Percentiles rank a stretch among this genome's conserved stretches.
Conservation (phyloP, 53 echinoderm and acorn worm species). For the Paracentrotus lividus region DNA sequence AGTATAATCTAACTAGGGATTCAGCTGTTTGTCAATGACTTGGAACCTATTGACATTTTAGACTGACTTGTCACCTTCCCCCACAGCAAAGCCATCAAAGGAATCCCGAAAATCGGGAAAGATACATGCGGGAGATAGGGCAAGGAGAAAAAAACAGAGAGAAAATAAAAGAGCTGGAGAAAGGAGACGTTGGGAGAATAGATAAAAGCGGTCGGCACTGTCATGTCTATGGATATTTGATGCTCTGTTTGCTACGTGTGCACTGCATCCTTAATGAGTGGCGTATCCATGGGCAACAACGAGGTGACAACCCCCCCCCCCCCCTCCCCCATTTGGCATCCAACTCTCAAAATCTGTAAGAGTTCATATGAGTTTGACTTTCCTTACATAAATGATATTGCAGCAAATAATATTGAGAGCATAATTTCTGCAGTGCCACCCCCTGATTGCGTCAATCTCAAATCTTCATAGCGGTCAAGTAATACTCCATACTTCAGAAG, state of each 20-base stretch:
- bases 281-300: too few relatives aligned
- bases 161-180: not conserved
- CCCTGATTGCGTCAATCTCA: too few relatives aligned
- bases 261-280: not conserved
- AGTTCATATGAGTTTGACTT: too few relatives aligned
- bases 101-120: not conserved
- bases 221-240: not conserved
- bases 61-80: not conserved
- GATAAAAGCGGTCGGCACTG: not conserved
- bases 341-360: too few relatives aligned
- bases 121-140: not conserved
- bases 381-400: too few relatives aligned
- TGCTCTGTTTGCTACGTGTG: not conserved
- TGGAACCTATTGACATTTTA: conserved; percentile 16
- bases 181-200: not conserved
- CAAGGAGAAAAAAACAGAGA: not conserved
- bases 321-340: too few relatives aligned
- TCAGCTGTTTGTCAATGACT: not conserved
- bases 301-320: too few relatives aligned
- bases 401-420: too few relatives aligned
- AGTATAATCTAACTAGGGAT: not conserved
- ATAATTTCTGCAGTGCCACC: too few relatives aligned
- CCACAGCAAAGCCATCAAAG: not conserved
- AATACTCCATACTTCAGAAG: not conserved
- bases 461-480: too few relatives aligned